A percentile compares a stretch with the other conserved stretches of the same genome.
Conservation (phyloP, 2,797 vertebrate genomes). For the Oryzias dopingdopingensis region DNA sequence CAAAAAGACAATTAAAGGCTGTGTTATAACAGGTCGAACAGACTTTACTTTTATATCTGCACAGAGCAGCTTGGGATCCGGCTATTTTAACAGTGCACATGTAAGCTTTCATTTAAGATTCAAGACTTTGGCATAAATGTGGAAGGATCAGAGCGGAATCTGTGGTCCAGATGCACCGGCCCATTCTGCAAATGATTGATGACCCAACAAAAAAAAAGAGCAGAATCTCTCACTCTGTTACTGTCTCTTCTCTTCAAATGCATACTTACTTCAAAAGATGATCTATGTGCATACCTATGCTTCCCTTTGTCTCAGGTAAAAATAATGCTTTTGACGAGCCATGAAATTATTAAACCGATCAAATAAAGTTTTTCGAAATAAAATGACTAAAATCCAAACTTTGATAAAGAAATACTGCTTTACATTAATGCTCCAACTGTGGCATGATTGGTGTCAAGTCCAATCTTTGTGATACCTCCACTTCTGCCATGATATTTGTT, state of each 20-base stretch:
- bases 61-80: not conserved
- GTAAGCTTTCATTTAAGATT: slow-evolving; percentile 1
- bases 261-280: slow-evolving; percentile 27
- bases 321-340: not conserved
- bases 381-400: slow-evolving; percentile 2
- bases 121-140: slow-evolving; percentile 9
- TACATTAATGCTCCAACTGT: too few relatives aligned
- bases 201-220: slow-evolving; percentile 14
- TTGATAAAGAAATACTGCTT: too few relatives aligned
- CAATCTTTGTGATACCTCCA: too few relatives aligned
- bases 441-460: too few relatives aligned
- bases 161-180: slow-evolving; percentile 40
- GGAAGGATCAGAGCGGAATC: slow-evolving; percentile 19
- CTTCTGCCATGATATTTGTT: too few relatives aligned
- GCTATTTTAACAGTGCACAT: slow-evolving; percentile 1
- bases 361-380: slow-evolving; percentile 4
- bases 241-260: slow-evolving; percentile 16
- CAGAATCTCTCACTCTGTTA: slow-evolving; percentile 15
- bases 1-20: too few relatives aligned
- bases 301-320: not conserved
- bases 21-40: too few relatives aligned
- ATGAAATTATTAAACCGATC: slow-evolving; percentile 6
- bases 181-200: slow-evolving; percentile 43
- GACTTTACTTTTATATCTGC: not conserved
- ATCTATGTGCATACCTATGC: slow-evolving; percentile 19